Base-by-base conservation (phyloP, 2,113 vertebrate genomes). In the Cricetomys ansorgei region DNA sequence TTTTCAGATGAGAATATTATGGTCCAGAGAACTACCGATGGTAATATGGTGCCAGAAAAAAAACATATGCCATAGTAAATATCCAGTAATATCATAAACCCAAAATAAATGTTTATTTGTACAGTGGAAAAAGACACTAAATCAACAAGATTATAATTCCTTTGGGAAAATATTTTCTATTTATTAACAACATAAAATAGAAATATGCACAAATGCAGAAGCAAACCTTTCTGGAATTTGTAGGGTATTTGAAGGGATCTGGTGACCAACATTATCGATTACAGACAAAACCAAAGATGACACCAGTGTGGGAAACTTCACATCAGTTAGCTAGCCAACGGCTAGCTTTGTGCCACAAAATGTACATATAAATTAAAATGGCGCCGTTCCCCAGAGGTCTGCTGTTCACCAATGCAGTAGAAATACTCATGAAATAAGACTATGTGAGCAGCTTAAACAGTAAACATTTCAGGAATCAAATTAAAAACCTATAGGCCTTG, bases 1-100 rank as follows among this genome's bases (percentile, higher is more conserved):
- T 94, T 94, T 96, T 94, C 81, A 96, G 50, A 65, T 85, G 45
- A 50, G 48, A 91, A 75, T 94, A 92, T 85, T 94, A 92, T 80
- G 64, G 79, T 75, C 80, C 59, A 79, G 57, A 95, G 64, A 88
- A 91, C 13, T 1, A 16, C 57, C 17, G 19, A 92, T 1, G 25
- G 19, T 40, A 57, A 73, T n/a, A n/a, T 8, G n/a, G 8, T n/a
- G n/a, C 19, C 34, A 81, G 59, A 31, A 37, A 91, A 92, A 80
- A 93, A 88, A 70, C 40, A 91, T 69, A 88, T 2, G 59, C 40
- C 81, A 67, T 2, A 37, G 21, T 72, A 86, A 97, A 86, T 88
- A 62, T 40, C 73, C 12, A 15, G 37, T 59, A 79, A 95, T 50
- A 89, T 27, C 88, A 23, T 91, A 92, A 77, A 67, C 45, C 83